Conservation (phyloP, 2,888 invertebrate species). For the Cyrtodaria siliqua region DNA sequence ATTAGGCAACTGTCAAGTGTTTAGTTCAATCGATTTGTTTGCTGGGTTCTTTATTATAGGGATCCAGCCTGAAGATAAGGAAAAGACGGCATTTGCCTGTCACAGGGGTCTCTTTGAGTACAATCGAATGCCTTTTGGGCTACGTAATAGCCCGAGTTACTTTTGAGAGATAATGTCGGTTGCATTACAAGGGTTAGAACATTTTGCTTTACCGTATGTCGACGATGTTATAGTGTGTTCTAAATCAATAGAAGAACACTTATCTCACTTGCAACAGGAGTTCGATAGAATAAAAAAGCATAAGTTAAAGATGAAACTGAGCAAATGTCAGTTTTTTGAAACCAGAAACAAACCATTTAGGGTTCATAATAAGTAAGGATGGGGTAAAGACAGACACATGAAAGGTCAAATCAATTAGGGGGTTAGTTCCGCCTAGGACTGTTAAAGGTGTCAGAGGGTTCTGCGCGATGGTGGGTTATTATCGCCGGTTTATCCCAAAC, state of each 20-base stretch:
- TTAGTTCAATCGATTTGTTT: conserved; percentile 1
- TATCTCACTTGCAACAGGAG: conserved; percentile 1
- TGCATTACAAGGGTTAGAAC: conserved; percentile 3
- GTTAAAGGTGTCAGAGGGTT: conserved; percentile 38
- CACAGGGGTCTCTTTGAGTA: conserved; percentile 5
- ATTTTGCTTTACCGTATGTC: conserved; percentile 7
- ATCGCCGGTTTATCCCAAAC: conserved; percentile 30
- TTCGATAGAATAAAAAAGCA: conserved; percentile 11
- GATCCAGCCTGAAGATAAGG: not conserved
- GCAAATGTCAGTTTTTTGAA: conserved; percentile 35
- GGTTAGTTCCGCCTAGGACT: conserved; percentile 11
- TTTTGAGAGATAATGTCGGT: conserved; percentile 13
- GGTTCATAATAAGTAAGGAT: conserved; percentile 26
- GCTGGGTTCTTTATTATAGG: conserved; percentile 3
- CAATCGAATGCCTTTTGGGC: not conserved
- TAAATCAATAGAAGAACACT: conserved; percentile 4
- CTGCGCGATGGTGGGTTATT: conserved; percentile 45
- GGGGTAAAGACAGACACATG: conserved; percentile 38
- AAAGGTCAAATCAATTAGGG: conserved; percentile 37
- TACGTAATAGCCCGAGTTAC: not conserved
- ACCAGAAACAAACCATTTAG: conserved; percentile 41
- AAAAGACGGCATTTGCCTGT: conserved; percentile 8
- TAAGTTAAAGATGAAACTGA: conserved; percentile 15
- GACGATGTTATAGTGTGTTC: conserved; percentile 12
- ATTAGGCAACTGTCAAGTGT: not conserved